phyloP scores from a whole-genome alignment of 2,797 vertebrate genomes.

The Spinus olivaceus region DNA sequence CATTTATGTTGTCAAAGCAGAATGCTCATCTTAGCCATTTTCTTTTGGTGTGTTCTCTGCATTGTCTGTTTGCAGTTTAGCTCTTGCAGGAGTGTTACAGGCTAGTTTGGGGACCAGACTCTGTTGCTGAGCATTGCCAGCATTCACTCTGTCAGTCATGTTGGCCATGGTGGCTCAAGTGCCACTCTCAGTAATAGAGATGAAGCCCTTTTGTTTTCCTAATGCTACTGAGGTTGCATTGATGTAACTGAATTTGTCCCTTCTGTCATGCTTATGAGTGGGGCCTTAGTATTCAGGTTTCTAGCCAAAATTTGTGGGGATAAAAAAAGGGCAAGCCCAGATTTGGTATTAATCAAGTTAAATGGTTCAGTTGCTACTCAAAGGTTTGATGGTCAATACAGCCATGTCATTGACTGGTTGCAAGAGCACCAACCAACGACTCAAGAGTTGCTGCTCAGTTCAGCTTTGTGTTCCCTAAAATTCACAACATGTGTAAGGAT shows the following conservation, averaged over 20 bases:
- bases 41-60: neutral
- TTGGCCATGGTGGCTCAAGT: neutral
- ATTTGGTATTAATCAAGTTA: neutral
- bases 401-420: neutral
- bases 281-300: neutral
- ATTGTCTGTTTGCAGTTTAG: neutral
- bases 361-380: neutral
- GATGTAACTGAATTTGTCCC: neutral
- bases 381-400: neutral
- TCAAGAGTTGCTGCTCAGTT: neutral
- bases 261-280: neutral
- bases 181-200: neutral
- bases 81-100: neutral
- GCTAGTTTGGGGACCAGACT: neutral
- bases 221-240: neutral
- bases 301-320: neutral
- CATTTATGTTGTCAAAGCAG: neutral
- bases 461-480: neutral
- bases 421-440: accelerated
- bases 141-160: neutral
- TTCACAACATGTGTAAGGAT: neutral
- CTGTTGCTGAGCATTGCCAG: neutral
- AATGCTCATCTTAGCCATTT: neutral
- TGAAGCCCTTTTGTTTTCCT: neutral
- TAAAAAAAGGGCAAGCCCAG: neutral